These are phyloP conservation scores for Caranx ignobilis DNA, from an alignment of 2,113 vertebrate species.

Conservation along the genomic window DNA sequence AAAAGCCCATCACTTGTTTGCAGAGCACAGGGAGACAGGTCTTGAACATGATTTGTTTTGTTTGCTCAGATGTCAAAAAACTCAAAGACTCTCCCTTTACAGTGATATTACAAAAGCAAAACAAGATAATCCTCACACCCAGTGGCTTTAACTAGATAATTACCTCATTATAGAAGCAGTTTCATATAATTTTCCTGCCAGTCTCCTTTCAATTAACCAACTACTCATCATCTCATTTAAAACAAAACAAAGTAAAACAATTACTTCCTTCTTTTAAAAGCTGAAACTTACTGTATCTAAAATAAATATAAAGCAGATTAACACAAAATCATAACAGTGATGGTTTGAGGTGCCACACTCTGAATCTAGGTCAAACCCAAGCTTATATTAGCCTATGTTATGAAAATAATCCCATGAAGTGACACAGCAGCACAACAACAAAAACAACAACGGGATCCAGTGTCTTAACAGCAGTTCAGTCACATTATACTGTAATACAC, in stretches of 20 bases:
- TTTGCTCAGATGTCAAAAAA: not conserved
- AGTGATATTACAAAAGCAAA: not conserved
- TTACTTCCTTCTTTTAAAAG: not conserved
- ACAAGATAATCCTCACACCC: not conserved
- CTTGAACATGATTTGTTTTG: too few relatives aligned
- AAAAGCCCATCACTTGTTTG: too few relatives aligned
- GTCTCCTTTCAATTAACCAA: not conserved
- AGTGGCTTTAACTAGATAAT: not conserved
- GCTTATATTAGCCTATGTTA: not conserved
- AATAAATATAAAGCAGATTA: not conserved
- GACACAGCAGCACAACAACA: not conserved
- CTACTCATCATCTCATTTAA: not conserved
- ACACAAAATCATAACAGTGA: not conserved
- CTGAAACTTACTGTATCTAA: too few relatives aligned
- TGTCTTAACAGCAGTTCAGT: slow-evolving; percentile 8
- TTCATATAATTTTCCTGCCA: not conserved
- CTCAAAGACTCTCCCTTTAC: not conserved
- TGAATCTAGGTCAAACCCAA: not conserved
- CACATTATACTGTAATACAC: slow-evolving; percentile 5
- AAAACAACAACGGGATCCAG: not conserved
- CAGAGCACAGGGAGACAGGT: too few relatives aligned
- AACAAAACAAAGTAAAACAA: not conserved
- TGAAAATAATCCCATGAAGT: slow-evolving; percentile 11
- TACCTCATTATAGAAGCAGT: not conserved
- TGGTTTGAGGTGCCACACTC: not conserved